phyloP scores from a whole-genome alignment of 2,113 vertebrate genomes.

The Noturus placidus region DNA sequence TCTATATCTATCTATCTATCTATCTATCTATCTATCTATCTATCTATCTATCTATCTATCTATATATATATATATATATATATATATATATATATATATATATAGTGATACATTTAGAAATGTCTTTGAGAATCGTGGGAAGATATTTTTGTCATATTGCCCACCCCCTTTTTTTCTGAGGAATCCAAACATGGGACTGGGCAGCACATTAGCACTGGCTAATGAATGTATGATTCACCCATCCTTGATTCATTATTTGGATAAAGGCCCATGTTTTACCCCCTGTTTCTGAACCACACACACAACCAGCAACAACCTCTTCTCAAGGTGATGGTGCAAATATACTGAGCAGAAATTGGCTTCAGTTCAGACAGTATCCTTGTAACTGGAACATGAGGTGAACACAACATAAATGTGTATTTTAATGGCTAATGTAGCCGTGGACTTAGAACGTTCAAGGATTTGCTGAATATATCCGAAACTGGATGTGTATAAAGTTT shows the following conservation, averaged over 20 bases:
- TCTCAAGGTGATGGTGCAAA: conserved; percentile 23
- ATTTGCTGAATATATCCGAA: too few species aligned
- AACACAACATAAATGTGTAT: conserved; percentile 13
- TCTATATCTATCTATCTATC: too few species aligned
- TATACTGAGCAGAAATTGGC: background rate
- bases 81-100: background rate
- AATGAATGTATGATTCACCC: background rate
- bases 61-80: too few species aligned
- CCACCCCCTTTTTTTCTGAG: background rate
- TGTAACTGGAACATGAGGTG: conserved; percentile 27
- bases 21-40: too few species aligned
- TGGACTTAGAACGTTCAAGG: background rate
- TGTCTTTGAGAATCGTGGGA: too few species aligned
- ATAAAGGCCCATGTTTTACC: background rate
- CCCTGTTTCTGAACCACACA: background rate
- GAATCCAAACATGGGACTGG: background rate
- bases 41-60: too few species aligned
- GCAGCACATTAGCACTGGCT: background rate
- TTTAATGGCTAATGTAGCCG: conserved; percentile 10
- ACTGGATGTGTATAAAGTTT: background rate
- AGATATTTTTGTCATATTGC: background rate
- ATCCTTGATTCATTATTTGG: background rate
- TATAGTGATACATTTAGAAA: background rate
- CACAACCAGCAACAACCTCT: background rate
- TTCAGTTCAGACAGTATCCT: background rate